Conservation (phyloP, 1,140 invertebrate species). For the Euura saliciscinereae region DNA sequence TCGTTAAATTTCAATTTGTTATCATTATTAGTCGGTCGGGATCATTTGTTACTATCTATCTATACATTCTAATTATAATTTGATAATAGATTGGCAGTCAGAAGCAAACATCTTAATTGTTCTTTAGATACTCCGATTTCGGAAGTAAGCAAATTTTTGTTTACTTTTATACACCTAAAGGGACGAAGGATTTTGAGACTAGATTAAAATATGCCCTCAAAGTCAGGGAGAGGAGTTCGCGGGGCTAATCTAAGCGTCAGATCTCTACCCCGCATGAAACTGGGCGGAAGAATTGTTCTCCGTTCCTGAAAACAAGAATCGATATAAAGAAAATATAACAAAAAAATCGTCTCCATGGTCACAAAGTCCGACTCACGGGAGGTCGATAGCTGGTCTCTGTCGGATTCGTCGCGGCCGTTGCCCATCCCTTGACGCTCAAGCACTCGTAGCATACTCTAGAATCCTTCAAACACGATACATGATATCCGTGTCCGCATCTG, state of each 20-base stretch:
- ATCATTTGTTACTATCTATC: no score
- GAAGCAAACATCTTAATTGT: no score
- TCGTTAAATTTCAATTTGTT: no score
- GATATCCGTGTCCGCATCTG: slow-evolving; percentile 55
- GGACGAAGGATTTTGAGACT: slow-evolving; percentile 30
- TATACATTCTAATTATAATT: no score
- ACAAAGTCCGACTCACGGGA: slow-evolving; percentile 30
- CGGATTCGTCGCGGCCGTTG: slow-evolving; percentile 39
- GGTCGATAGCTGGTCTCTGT: slow-evolving; percentile 26
- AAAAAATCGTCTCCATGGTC: no score
- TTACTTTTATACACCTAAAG: no score
- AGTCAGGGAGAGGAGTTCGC: slow-evolving; percentile 49
- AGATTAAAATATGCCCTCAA: slow-evolving; percentile 58
- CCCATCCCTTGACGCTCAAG: slow-evolving; percentile 53
- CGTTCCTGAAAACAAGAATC: slow-evolving; percentile 37
- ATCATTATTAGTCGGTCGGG: no score
- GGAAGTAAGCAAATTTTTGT: no score
- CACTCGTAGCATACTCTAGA: slow-evolving; percentile 55
- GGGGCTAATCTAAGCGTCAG: slow-evolving; percentile 50
- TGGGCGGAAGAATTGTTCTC: slow-evolving; percentile 47
- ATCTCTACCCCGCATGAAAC: slow-evolving; percentile 49
- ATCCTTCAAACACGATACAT: slow-evolving; percentile 50
- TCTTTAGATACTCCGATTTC: no score
- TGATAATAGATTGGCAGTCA: no score
- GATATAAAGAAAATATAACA: no score